These are phyloP conservation scores for Fundulus diaphanus DNA, from an alignment of 2,797 vertebrate genomes.

Conservation along the genomic window DNA sequence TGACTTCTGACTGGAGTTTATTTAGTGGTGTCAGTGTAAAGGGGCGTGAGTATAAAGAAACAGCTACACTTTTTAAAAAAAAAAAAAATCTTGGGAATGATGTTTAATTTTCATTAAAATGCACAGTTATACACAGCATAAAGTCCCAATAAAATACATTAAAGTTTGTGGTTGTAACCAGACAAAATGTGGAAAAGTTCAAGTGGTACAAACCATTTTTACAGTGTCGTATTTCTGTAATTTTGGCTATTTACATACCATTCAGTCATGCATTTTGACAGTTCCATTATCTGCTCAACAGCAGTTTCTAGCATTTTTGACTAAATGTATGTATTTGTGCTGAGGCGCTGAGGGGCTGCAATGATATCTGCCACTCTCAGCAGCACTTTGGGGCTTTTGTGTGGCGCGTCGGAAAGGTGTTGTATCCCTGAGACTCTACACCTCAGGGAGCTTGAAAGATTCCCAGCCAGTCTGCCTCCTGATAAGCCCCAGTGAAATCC, in stretches of 20 bases:
- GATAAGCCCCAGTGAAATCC: constrained; percentile 75
- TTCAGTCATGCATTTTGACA: constrained; percentile 59
- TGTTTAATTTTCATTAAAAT: not conserved
- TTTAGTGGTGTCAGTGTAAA: not conserved
- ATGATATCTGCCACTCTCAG: constrained; percentile 78
- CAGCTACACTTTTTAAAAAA: not conserved
- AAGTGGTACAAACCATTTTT: not conserved
- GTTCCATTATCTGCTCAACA: constrained; percentile 68
- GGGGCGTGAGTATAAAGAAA: not conserved
- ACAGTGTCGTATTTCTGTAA: constrained; percentile 16
- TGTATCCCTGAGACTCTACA: constrained; percentile 69
- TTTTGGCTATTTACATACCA: constrained; percentile 40
- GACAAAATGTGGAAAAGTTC: not conserved
- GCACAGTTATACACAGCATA: not conserved
- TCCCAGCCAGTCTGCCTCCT: constrained; percentile 66
- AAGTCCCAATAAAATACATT: not conserved
- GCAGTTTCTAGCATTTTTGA: constrained; percentile 69
- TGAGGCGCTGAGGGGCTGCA: constrained; percentile 57
- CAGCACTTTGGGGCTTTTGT: constrained; percentile 70
- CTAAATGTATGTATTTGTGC: constrained; percentile 72
- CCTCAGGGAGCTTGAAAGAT: constrained; percentile 70
- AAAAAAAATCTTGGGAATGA: not conserved
- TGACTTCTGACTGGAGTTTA: not conserved
- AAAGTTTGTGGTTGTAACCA: not conserved
- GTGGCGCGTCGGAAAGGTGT: constrained; percentile 68